phyloP scores from a whole-genome alignment of 2,797 vertebrate genomes.

The Leuciscus waleckii region DNA sequence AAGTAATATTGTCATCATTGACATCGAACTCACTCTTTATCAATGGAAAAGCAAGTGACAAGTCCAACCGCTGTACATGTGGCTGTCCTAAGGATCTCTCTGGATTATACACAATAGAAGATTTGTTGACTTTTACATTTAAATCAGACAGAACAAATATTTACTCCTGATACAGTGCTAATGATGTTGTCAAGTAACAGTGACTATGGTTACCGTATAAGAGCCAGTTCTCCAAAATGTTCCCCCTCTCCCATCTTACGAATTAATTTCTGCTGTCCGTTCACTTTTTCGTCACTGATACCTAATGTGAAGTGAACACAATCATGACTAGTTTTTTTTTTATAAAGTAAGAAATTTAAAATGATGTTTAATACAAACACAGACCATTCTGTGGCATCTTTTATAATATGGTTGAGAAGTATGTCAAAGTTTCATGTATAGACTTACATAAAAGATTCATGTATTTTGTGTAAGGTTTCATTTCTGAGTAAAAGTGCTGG shows the following conservation, averaged over 20 bases:
- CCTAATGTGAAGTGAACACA: slow-evolving; percentile 66
- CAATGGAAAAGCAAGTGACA: slow-evolving; percentile 84
- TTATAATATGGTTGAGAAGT: not conserved
- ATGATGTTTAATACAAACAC: not conserved
- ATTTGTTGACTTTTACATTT: not conserved
- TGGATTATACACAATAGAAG: slow-evolving; percentile 59
- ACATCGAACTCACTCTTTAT: slow-evolving; percentile 81
- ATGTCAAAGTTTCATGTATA: not conserved
- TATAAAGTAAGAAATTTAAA: too few species aligned
- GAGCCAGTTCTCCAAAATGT: slow-evolving; percentile 85
- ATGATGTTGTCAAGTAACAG: slow-evolving; percentile 29
- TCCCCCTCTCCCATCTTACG: slow-evolving; percentile 82
- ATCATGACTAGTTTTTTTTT: not conserved
- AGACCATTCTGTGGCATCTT: not conserved
- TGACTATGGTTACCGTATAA: slow-evolving; percentile 81
- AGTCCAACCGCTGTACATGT: slow-evolving; percentile 81
- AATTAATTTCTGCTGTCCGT: slow-evolving; percentile 77
- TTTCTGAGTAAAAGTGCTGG: not conserved
- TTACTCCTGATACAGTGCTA: not conserved
- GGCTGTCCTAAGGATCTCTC: slow-evolving; percentile 81
- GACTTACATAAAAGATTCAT: not conserved
- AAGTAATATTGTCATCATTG: not conserved
- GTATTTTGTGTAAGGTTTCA: not conserved
- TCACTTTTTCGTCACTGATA: slow-evolving; percentile 79
- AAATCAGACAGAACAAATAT: not conserved